These are phyloP conservation scores for Caenorhabditis remanei DNA, from an alignment of 1,140 invertebrate genomes.

Conservation along the genomic window DNA sequence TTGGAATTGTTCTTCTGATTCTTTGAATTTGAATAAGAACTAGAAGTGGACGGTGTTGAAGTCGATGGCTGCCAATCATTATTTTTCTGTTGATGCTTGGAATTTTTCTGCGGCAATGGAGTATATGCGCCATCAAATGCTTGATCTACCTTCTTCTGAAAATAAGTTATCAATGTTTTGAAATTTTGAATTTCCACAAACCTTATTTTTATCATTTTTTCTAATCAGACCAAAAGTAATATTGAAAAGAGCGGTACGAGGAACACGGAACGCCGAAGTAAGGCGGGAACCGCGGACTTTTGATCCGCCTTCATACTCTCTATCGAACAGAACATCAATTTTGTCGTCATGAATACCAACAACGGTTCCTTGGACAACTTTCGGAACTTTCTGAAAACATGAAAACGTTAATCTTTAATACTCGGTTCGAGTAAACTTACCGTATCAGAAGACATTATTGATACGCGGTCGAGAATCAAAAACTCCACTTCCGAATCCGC, in stretches of 20 bases:
- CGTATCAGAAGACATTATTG: conserved; percentile 76
- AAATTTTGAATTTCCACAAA: background rate
- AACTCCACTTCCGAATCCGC: conserved; percentile 83
- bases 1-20: background rate
- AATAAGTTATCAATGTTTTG: background rate
- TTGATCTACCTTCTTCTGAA: conserved; percentile 15
- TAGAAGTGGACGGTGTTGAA: background rate
- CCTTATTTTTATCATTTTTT: conserved; percentile 25
- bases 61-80: background rate
- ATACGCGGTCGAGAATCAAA: conserved; percentile 86
- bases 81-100: background rate
- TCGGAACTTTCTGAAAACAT: conserved; percentile 2
- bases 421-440: background rate
- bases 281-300: conserved; percentile 43
- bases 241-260: conserved; percentile 40
- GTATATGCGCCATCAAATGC: conserved; percentile 10
- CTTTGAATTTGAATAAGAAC: background rate
- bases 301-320: conserved; percentile 52
- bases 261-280: background rate
- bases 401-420: background rate
- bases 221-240: conserved; percentile 58
- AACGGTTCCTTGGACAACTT: conserved; percentile 55
- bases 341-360: conserved; percentile 60
- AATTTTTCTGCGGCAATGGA: background rate
- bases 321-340: conserved; percentile 65